phyloP scores from a whole-genome alignment of 2,797 vertebrate species.

The Tinamus major region DNA sequence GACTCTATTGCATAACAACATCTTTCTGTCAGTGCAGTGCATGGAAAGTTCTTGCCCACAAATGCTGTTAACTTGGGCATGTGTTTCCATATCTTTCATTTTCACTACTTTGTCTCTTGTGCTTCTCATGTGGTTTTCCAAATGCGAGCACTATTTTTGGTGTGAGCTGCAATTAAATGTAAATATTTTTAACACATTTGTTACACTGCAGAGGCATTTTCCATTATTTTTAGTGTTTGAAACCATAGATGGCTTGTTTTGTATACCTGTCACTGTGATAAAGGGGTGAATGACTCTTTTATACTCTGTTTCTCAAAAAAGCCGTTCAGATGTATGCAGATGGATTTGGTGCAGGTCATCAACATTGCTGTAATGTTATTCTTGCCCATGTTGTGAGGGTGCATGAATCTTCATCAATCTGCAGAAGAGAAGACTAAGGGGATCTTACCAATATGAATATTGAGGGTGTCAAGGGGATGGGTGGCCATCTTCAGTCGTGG shows the following conservation, averaged over 20 bases:
- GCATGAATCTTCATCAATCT: neutral
- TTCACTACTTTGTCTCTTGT: neutral
- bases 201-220: neutral
- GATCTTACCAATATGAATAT: too few species aligned
- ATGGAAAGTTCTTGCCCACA: neutral
- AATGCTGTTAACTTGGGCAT: neutral
- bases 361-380: neutral
- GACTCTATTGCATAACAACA: neutral
- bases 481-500: too few species aligned
- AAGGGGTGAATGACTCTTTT: neutral
- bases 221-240: neutral
- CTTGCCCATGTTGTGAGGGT: neutral
- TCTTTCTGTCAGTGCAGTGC: neutral
- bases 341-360: neutral
- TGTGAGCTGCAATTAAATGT: neutral
- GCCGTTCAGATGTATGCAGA: neutral
- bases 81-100: neutral
- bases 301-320: neutral
- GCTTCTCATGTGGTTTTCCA: neutral
- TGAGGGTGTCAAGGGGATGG: too few species aligned
- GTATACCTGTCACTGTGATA: neutral
- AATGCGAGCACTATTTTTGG: neutral
- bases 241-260: neutral
- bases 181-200: neutral
- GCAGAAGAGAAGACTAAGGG: too few species aligned